Evolutionary conservation across 2,888 invertebrate species (phyloP).

Genomic region (Hesperia comma): DNA sequence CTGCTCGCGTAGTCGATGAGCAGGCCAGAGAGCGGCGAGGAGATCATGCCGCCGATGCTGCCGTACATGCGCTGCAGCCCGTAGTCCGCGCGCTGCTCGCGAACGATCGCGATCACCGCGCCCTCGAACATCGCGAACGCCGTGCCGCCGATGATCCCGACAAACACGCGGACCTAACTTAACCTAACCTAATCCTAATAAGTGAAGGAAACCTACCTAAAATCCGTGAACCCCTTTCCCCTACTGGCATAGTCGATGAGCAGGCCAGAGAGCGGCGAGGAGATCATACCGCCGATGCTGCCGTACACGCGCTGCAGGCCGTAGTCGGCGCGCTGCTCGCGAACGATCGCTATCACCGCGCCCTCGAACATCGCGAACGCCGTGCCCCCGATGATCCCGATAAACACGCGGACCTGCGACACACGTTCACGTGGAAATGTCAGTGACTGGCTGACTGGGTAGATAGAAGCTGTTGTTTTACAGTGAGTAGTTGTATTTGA

Average conservation of each 20-base stretch:
- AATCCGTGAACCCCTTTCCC: slow-evolving; percentile 88
- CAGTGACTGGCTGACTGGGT: neutral
- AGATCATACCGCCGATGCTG: slow-evolving; percentile 90
- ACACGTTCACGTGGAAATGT: neutral
- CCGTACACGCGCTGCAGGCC: slow-evolving; percentile 90
- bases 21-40: slow-evolving; percentile 89
- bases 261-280: slow-evolving; percentile 89
- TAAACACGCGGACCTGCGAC: slow-evolving; percentile 79
- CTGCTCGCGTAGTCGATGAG: slow-evolving; percentile 89
- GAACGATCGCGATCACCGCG: slow-evolving; percentile 89
- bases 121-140: slow-evolving; percentile 92
- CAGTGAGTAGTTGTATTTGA: too few relatives aligned
- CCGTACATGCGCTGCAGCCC: slow-evolving; percentile 90
- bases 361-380: slow-evolving; percentile 92
- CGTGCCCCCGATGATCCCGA: slow-evolving; percentile 89
- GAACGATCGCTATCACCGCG: slow-evolving; percentile 89
- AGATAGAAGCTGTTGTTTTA: too few relatives aligned
- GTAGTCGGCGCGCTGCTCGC: slow-evolving; percentile 90
- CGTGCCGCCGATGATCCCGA: slow-evolving; percentile 89
- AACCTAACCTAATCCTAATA: too few relatives aligned
- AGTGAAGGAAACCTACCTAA: slow-evolving; percentile 82
- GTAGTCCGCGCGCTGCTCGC: slow-evolving; percentile 90
- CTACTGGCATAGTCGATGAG: slow-evolving; percentile 89
- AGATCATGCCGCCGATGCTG: slow-evolving; percentile 90
- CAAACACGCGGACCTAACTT: slow-evolving; percentile 83